Percentiles rank a stretch among this genome's conserved stretches.
Conservation (phyloP, 2,888 invertebrate genomes). For the Euplexia lucipara region DNA sequence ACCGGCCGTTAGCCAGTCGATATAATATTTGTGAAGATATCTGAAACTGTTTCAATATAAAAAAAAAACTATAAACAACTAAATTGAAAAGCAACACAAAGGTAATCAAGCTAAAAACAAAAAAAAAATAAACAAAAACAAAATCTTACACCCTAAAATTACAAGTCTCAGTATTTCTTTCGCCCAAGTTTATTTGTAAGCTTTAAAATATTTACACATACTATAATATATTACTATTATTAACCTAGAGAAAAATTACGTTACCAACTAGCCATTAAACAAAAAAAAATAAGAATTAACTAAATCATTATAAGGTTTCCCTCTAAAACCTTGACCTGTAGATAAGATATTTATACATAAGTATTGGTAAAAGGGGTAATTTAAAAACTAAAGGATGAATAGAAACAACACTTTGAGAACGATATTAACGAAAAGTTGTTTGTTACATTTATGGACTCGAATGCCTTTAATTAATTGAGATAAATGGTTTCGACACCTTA, state of each 20-base stretch:
- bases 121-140: background rate
- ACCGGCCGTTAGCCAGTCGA: background rate
- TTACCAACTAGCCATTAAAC: conserved; percentile 49
- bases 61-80: conserved; percentile 10
- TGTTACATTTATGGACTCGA: too few species aligned
- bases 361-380: too few species aligned
- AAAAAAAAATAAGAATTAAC: conserved; percentile 23
- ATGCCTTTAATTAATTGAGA: too few species aligned
- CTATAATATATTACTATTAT: conserved; percentile 42
- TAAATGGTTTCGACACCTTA: too few species aligned
- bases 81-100: conserved; percentile 15
- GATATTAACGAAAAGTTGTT: too few species aligned
- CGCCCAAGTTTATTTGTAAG: conserved; percentile 65
- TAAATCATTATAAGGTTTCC: conserved; percentile 31
- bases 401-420: too few species aligned
- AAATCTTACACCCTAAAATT: conserved; percentile 51
- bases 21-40: background rate
- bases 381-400: too few species aligned
- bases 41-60: conserved; percentile 28
- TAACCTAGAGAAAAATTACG: conserved; percentile 53
- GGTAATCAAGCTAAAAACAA: conserved; percentile 9
- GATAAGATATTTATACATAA: conserved; percentile 14
- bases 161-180: conserved; percentile 51
- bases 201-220: conserved; percentile 62
- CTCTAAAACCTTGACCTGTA: conserved; percentile 14